A percentile compares a stretch with the other conserved stretches of the same genome.
phyloP scores from a whole-genome alignment of 2,113 vertebrate species.

The Bungarus multicinctus region DNA sequence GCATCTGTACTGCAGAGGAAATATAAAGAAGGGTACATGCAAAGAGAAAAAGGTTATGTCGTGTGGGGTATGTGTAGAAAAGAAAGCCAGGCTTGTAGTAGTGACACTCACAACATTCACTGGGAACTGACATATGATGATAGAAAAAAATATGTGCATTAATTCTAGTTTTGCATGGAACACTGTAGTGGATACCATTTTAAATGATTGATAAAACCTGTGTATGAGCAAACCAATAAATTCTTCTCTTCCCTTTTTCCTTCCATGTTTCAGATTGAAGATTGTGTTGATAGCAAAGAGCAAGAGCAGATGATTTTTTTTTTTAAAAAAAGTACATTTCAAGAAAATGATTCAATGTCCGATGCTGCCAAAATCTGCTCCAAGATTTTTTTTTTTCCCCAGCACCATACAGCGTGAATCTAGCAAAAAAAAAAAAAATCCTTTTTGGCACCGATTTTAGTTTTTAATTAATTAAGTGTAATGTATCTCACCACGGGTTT shows the following conservation, averaged over 20 bases:
- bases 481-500: not conserved
- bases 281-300: not conserved
- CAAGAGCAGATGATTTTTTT: not conserved
- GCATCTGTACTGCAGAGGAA: not conserved
- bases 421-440: not conserved
- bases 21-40: not conserved
- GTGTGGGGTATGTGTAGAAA: not conserved
- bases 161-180: not conserved
- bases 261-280: not conserved
- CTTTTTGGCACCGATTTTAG: not conserved
- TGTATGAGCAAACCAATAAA: not conserved
- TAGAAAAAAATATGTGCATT: not conserved
- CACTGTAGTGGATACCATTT: not conserved
- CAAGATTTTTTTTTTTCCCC: not conserved
- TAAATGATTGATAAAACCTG: not conserved
- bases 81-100: not conserved
- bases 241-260: not conserved
- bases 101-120: not conserved
- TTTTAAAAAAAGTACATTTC: not conserved
- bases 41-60: not conserved
- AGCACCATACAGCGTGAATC: not conserved
- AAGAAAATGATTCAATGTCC: not conserved
- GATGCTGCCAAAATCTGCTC: not conserved
- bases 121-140: not conserved
- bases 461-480: not conserved